phyloP scores from a whole-genome alignment of 2,113 vertebrate species.

The Machaerirhynchus nigripectus region DNA sequence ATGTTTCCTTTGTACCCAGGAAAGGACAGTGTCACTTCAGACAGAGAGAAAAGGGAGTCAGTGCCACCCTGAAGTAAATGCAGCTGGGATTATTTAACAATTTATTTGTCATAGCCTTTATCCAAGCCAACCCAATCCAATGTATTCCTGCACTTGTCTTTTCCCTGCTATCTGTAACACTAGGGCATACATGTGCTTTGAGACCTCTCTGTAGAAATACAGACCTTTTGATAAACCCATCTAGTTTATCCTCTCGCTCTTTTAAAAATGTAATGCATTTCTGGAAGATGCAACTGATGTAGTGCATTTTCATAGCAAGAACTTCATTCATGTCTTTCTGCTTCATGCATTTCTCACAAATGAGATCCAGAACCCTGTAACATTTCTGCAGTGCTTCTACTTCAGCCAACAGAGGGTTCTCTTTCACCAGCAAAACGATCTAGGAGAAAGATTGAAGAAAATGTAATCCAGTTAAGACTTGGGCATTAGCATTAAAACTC shows the following conservation, averaged over 20 bases:
- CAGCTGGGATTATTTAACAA: neutral
- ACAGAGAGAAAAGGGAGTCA: neutral
- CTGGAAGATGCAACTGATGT: slow-evolving; percentile 90
- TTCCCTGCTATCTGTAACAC: neutral
- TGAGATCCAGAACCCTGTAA: slow-evolving; percentile 90
- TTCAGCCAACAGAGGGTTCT: slow-evolving; percentile 89
- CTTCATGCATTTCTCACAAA: slow-evolving; percentile 96
- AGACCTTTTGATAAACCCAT: slow-evolving; percentile 88
- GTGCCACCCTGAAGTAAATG: neutral
- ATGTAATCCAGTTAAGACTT: neutral
- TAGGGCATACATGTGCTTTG: neutral
- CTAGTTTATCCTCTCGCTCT: slow-evolving; percentile 88
- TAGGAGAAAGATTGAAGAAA: slow-evolving; percentile 55
- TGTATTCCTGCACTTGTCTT: neutral
- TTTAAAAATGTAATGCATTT: slow-evolving; percentile 88
- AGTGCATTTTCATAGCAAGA: slow-evolving; percentile 99
- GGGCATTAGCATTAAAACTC: neutral
- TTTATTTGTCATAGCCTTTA: neutral
- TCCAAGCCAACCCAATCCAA: neutral
- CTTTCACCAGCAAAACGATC: slow-evolving; percentile 91
- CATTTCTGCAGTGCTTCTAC: slow-evolving; percentile 86
- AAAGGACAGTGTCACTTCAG: neutral
- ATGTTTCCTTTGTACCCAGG: neutral
- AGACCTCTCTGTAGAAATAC: neutral
- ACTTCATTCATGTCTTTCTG: slow-evolving; percentile 98